Percentiles rank a stretch among this genome's conserved stretches.
Conservation (phyloP, 64 coral and sea anemone species). For the Montipora foliosa region DNA sequence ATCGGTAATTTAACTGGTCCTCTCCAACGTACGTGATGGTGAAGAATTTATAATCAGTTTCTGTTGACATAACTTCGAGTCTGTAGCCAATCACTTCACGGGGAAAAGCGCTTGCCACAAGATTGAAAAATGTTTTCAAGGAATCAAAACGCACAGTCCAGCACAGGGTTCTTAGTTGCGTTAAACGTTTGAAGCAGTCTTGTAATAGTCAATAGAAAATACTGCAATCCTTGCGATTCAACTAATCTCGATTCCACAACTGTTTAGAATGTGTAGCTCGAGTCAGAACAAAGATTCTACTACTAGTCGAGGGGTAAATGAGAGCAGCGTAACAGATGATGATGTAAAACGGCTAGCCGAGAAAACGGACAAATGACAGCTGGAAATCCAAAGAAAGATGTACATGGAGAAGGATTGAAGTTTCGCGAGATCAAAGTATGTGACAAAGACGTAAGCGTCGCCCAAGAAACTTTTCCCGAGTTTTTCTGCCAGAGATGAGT, state of each 20-base stretch:
- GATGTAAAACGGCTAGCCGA: background rate
- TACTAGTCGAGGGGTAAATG: background rate
- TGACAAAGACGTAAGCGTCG: background rate
- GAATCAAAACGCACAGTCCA: background rate
- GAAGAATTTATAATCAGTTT: slow-evolving; percentile 28
- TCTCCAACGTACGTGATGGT: background rate
- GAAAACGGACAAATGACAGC: background rate
- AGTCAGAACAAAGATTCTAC: background rate
- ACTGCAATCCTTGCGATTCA: too few relatives aligned
- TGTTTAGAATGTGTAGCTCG: background rate
- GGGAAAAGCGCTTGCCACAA: background rate
- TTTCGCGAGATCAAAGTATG: background rate
- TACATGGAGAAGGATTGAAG: background rate
- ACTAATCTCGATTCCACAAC: too few relatives aligned
- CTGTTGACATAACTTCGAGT: background rate
- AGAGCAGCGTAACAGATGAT: background rate
- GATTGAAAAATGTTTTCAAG: background rate
- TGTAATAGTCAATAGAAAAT: background rate
- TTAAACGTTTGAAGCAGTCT: background rate
- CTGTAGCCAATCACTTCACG: background rate
- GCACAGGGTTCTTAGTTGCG: background rate
- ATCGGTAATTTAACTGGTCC: background rate
- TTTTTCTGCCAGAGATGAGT: slow-evolving; percentile 5
- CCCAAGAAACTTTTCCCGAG: slow-evolving; percentile 27
- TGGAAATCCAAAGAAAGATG: background rate